phyloP scores from a whole-genome alignment of 2,797 vertebrate genomes.

The Mus minutoides region DNA sequence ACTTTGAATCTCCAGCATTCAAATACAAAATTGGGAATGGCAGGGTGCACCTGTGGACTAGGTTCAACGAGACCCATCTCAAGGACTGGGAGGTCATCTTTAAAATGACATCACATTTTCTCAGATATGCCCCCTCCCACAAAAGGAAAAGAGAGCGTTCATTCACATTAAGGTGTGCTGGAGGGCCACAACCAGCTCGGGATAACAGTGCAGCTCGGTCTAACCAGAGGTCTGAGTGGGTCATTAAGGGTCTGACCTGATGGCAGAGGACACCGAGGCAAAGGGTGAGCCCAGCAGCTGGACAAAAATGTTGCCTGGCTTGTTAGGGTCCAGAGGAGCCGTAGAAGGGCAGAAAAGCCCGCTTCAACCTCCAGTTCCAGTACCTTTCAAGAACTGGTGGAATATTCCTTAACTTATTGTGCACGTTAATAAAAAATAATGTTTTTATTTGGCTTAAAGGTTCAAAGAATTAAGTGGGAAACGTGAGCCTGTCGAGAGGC shows the following conservation, averaged over 20 bases:
- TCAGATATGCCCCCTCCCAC: background rate
- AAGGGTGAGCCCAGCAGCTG: background rate
- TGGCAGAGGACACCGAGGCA: background rate
- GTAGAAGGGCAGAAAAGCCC: conserved; percentile 60
- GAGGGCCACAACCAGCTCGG: background rate
- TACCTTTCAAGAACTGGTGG: background rate
- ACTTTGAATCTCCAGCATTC: background rate
- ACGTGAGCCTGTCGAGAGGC: background rate
- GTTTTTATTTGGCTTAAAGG: conserved; percentile 41
- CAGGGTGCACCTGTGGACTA: too few species aligned
- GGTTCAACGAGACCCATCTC: background rate
- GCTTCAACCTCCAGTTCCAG: background rate
- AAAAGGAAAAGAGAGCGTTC: background rate
- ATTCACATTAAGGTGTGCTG: background rate
- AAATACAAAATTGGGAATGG: background rate
- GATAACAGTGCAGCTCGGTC: background rate
- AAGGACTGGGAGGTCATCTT: background rate
- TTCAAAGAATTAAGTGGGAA: background rate
- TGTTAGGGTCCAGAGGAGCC: background rate
- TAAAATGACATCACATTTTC: conserved; percentile 23
- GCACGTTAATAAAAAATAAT: background rate
- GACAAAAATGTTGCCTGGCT: background rate
- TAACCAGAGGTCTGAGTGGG: conserved; percentile 23
- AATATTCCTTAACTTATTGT: conserved; percentile 34
- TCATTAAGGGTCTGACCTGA: background rate